Percentiles rank a stretch among this genome's conserved stretches.
Evolutionary conservation across 1,140 invertebrate genomes (phyloP).

Genomic region (Centruroides vittatus): DNA sequence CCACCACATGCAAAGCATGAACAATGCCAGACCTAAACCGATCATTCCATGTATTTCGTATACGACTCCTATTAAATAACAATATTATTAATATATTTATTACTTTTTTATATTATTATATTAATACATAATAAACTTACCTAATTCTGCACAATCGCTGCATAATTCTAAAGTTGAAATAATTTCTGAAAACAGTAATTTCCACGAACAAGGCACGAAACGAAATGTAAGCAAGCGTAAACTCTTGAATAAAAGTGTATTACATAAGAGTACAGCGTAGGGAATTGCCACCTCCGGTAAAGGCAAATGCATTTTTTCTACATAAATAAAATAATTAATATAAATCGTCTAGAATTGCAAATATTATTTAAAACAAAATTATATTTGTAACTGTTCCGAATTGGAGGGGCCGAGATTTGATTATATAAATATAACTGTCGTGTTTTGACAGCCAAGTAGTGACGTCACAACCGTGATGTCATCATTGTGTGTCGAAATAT

Average conservation of each 20-base stretch:
- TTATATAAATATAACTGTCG: no score
- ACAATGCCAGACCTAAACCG: conserved; percentile 11
- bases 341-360: no score
- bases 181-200: conserved; percentile 16
- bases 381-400: background rate
- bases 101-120: background rate
- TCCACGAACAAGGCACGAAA: conserved; percentile 5
- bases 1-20: conserved; percentile 18
- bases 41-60: conserved; percentile 19
- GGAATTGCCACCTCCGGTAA: conserved; percentile 13
- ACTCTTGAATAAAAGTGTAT: conserved; percentile 12
- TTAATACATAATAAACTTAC: conserved; percentile 10
- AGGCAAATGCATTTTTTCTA: conserved; percentile 21
- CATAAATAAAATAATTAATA: no score
- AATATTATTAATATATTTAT: background rate
- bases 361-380: no score
- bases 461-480: no score
- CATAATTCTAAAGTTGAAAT: conserved; percentile 22
- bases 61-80: conserved; percentile 13
- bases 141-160: conserved; percentile 20
- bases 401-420: no score
- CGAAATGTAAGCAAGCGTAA: conserved; percentile 6
- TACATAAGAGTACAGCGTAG: conserved; percentile 16
- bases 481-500: no score
- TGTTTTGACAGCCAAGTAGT: no score